Base-by-base conservation (phyloP, 2,797 vertebrate genomes). In the Nyctibius grandis region DNA sequence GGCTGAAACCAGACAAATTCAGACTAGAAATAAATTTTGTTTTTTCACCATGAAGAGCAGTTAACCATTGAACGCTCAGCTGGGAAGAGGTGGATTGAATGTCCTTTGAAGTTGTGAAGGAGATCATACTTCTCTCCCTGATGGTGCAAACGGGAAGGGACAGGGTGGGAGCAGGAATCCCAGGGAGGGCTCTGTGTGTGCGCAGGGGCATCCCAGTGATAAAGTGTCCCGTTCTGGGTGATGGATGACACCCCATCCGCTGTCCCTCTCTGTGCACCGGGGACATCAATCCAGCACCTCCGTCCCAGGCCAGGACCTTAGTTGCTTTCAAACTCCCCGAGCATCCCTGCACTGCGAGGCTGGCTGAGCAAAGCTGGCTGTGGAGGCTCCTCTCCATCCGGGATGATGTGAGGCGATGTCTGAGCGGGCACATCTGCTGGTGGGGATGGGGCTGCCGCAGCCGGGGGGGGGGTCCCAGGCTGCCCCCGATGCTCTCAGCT, bases 1-100 rank as follows among this genome's bases (percentile, higher is more conserved):
- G 88, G 94, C 92, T 82, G 77, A 87, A 94, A 87, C 54, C 17
- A 91, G 47, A 60, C 23, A 65, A 88, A 87, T 74, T 92, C 92
- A 60, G 70, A 63, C 31, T 76, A 85, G 84, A 93, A 93, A 70
- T 67, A 61, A 75, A 64, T 78, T 48, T 11, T 36, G 6, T 44
- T 89, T 76, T 81, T 91, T 82, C 40, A 44, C 5, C 1, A 57
- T 4, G 1, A 60, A 90, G 88, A 93, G 59, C 57, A 84, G 59
- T 86, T 91, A 90, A 81, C 73, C 22, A 9, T 2, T 50, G 73
- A 94, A 67, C 38, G n/a, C 34, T 76, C 33, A 69, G 33, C 38
- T 64, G 85, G 73, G 42, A 68, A 72, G 48, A 73, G 57, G 47
- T 79, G 47, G 64, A 36, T 4, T 34, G 40, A 21, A 65, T 67